A percentile compares a stretch with the other conserved stretches of the same genome.
phyloP scores from a whole-genome alignment of 2,113 vertebrate species.

The Pachycephala philippinensis region DNA sequence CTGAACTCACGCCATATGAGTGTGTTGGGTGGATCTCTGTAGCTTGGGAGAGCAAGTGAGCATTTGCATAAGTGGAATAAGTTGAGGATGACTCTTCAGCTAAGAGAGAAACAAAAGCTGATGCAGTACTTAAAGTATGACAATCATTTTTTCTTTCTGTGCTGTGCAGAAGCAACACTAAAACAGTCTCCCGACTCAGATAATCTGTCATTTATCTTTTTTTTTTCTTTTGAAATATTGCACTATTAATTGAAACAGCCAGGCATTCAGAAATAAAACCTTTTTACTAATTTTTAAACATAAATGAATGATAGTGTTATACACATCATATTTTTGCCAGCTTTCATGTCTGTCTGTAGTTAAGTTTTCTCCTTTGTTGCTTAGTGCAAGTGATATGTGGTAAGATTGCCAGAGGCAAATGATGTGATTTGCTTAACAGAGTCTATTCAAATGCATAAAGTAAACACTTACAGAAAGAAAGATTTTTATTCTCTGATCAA shows the following conservation, averaged over 20 bases:
- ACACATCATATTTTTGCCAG: neutral
- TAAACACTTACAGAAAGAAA: neutral
- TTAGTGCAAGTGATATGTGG: neutral
- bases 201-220: neutral
- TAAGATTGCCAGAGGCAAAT: neutral
- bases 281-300: neutral
- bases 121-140: conserved; percentile 6
- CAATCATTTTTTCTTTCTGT: neutral
- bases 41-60: neutral
- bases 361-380: neutral
- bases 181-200: neutral
- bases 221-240: neutral
- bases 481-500: neutral
- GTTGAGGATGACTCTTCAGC: neutral
- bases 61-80: neutral
- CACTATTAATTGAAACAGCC: neutral
- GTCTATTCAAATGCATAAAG: neutral
- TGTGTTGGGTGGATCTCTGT: neutral
- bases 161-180: neutral
- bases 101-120: conserved; percentile 4
- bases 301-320: neutral
- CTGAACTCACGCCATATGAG: neutral
- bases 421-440: neutral
- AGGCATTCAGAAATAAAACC: neutral
- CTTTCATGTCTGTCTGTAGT: neutral